phyloP scores from a whole-genome alignment of 92 coral and sea anemone species.

The Heteractis magnifica region DNA sequence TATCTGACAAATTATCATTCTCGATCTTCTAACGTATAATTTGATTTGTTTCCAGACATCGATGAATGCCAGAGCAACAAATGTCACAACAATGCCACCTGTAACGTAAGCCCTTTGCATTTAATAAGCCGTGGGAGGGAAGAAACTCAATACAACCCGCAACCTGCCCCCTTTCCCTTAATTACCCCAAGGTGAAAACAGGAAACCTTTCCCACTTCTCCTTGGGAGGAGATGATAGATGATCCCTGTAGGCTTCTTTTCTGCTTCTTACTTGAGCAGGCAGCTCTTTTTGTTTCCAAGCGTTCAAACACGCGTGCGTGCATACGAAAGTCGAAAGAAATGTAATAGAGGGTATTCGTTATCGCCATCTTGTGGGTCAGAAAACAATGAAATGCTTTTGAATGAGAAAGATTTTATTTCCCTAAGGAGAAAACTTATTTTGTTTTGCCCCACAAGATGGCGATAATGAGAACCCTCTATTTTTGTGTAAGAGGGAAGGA shows the following conservation, averaged over 20 bases:
- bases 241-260: neutral
- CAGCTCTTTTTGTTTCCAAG: neutral
- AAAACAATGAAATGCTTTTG: too few species aligned
- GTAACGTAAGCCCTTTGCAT: slow-evolving; percentile 45
- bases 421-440: too few species aligned
- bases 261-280: neutral
- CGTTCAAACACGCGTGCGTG: too few species aligned
- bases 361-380: too few species aligned
- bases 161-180: neutral
- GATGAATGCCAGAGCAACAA: slow-evolving; percentile 60
- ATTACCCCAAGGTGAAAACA: too few species aligned
- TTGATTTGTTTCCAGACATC: slow-evolving; percentile 45
- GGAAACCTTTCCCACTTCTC: neutral
- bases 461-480: too few species aligned
- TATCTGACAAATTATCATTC: too few species aligned
- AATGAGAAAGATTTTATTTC: too few species aligned
- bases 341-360: too few species aligned
- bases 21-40: neutral
- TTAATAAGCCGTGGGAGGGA: neutral
- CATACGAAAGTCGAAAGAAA: too few species aligned
- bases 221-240: neutral
- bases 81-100: slow-evolving; percentile 68
- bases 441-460: too few species aligned
- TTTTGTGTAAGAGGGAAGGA: too few species aligned
- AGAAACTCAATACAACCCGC: neutral